phyloP scores from a whole-genome alignment of 2,797 vertebrate species.

The Brotula barbata region DNA sequence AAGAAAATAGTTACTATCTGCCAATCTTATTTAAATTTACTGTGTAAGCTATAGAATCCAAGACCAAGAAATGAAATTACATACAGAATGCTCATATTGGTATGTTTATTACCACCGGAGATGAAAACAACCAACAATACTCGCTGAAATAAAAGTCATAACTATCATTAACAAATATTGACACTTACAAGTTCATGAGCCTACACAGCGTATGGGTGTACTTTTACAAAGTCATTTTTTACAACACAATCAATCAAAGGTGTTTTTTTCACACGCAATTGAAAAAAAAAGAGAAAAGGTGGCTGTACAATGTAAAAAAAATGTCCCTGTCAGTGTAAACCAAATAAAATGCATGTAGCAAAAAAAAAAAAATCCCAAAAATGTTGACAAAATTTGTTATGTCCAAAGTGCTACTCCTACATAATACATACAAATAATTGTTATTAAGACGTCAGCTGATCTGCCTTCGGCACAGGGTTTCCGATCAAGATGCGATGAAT shows the following conservation, averaged over 20 bases:
- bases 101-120: conserved; percentile 64
- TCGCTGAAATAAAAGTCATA: conserved; percentile 36
- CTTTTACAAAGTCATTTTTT: conserved; percentile 19
- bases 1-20: too few relatives aligned
- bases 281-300: conserved; percentile 1
- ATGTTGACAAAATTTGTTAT: too few relatives aligned
- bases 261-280: too few relatives aligned
- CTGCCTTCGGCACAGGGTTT: conserved; percentile 35
- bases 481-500: conserved; percentile 76
- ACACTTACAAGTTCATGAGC: conserved; percentile 52
- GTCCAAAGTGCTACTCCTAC: conserved; percentile 6
- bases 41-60: neutral
- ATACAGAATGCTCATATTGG: conserved; percentile 25
- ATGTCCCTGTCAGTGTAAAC: neutral
- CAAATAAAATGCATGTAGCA: conserved; percentile 13
- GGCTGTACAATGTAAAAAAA: conserved; percentile 37
- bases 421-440: neutral
- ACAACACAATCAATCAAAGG: conserved; percentile 7
- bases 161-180: conserved; percentile 40
- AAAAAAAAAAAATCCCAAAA: neutral
- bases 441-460: conserved; percentile 46
- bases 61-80: conserved; percentile 7
- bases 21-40: neutral
- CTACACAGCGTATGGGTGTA: conserved; percentile 26
- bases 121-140: conserved; percentile 60